phyloP scores from a whole-genome alignment of 2,888 invertebrate genomes.

The Caenorhabditis uteleia region DNA sequence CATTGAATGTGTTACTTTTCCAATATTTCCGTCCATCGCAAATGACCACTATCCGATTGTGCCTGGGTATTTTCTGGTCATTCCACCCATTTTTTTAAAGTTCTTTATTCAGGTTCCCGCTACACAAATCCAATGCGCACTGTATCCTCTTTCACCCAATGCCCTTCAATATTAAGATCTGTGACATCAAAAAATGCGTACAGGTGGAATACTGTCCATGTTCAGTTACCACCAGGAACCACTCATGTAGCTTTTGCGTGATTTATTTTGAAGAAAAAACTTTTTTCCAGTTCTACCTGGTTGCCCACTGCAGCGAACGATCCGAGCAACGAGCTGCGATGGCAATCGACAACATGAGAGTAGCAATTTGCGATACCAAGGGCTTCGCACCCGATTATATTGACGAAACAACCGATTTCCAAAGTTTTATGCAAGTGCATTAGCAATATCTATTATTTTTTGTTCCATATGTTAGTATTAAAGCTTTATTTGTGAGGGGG shows the following conservation, averaged over 20 bases:
- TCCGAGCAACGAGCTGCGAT: slow-evolving; percentile 60
- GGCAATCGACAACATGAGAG: slow-evolving; percentile 66
- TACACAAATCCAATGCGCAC: slow-evolving; percentile 65
- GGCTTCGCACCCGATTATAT: slow-evolving; percentile 54
- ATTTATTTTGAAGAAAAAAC: slow-evolving; percentile 2
- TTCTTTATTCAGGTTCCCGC: slow-evolving; percentile 34
- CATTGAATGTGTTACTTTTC: slow-evolving; percentile 67
- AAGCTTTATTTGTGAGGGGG: slow-evolving; percentile 8
- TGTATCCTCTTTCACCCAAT: slow-evolving; percentile 60
- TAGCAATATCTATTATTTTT: background rate
- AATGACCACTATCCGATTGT: slow-evolving; percentile 59
- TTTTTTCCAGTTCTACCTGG: slow-evolving; percentile 62
- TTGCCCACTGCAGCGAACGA: slow-evolving; percentile 64
- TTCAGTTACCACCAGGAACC: slow-evolving; percentile 67
- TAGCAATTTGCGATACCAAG: slow-evolving; percentile 63
- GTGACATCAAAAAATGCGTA: slow-evolving; percentile 65
- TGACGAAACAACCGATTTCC: slow-evolving; percentile 42
- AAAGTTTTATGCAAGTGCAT: slow-evolving; percentile 15
- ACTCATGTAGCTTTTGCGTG: slow-evolving; percentile 65
- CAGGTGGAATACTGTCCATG: slow-evolving; percentile 67
- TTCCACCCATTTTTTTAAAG: background rate
- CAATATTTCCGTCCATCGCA: slow-evolving; percentile 65
- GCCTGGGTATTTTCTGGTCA: slow-evolving; percentile 32
- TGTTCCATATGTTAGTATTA: slow-evolving; percentile 1
- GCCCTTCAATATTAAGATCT: slow-evolving; percentile 65